Percentiles rank a stretch among this genome's conserved stretches.
Evolutionary conservation across 1,140 invertebrate species (phyloP).

Genomic region (Papilio dardanus): DNA sequence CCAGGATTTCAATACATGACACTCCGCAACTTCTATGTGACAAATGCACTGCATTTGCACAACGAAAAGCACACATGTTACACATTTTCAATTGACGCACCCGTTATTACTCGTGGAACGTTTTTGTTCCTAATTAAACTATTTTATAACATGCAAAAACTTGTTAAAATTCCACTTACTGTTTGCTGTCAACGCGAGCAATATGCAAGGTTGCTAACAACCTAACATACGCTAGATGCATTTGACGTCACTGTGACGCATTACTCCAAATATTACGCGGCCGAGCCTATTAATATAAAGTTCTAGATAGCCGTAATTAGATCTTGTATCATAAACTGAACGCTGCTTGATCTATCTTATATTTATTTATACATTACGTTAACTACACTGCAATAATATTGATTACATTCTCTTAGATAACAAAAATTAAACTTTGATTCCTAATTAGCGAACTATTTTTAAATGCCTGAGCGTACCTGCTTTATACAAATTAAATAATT

Average conservation of each 20-base stretch:
- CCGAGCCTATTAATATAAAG: slow-evolving; percentile 13
- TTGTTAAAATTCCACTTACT: not conserved
- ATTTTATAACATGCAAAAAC: not conserved
- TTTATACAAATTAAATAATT: too few species aligned
- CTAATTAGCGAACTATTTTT: too few species aligned
- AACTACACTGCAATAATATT: too few species aligned
- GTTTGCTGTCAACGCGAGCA: slow-evolving; percentile 17
- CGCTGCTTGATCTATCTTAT: too few species aligned
- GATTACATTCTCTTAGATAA: too few species aligned
- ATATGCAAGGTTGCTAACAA: slow-evolving; percentile 33
- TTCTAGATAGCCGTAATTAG: slow-evolving; percentile 32
- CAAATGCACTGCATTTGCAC: not conserved
- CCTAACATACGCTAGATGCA: slow-evolving; percentile 42
- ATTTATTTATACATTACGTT: too few species aligned
- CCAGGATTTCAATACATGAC: not conserved
- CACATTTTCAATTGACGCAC: not conserved
- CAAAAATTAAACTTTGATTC: too few species aligned
- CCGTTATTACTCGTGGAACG: not conserved
- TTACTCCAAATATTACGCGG: slow-evolving; percentile 33
- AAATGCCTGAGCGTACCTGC: too few species aligned
- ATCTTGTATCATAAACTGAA: not conserved
- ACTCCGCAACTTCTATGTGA: not conserved
- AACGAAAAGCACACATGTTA: not conserved
- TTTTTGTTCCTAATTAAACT: not conserved
- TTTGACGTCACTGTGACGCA: slow-evolving; percentile 47